phyloP scores from a whole-genome alignment of 2,888 invertebrate genomes.

The Anoncus sp. region DNA sequence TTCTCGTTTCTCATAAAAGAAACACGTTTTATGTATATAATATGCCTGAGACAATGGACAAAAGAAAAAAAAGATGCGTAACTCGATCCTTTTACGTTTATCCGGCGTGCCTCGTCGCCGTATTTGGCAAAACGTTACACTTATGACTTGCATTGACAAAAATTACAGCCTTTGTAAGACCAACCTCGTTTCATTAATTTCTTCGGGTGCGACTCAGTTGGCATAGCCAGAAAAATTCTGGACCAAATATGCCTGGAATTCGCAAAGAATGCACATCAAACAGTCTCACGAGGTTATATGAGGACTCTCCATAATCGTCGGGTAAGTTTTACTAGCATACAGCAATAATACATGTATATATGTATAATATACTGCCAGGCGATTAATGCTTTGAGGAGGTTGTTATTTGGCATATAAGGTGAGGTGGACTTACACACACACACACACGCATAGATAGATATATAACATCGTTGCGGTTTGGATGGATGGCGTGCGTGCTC shows the following conservation, averaged over 20 bases:
- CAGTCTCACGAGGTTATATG: neutral
- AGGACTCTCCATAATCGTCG: slow-evolving; percentile 6
- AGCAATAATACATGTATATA: slow-evolving; percentile 18
- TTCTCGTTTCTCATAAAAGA: slow-evolving; percentile 54
- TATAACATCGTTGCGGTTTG: slow-evolving; percentile 55
- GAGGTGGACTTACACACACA: too few relatives aligned
- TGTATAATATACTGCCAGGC: slow-evolving; percentile 41
- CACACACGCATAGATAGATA: too few relatives aligned
- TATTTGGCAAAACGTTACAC: slow-evolving; percentile 12
- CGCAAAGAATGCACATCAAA: neutral
- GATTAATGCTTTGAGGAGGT: slow-evolving; percentile 62
- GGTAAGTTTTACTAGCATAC: slow-evolving; percentile 30
- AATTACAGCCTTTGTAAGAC: neutral
- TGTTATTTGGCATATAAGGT: slow-evolving; percentile 64
- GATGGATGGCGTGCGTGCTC: slow-evolving; percentile 78
- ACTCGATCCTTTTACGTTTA: slow-evolving; percentile 17
- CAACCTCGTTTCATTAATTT: neutral
- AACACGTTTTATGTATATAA: slow-evolving; percentile 55
- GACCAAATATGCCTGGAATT: slow-evolving; percentile 21
- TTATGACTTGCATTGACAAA: neutral
- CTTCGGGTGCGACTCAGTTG: neutral
- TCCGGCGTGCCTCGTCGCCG: slow-evolving; percentile 1
- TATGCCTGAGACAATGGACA: slow-evolving; percentile 37
- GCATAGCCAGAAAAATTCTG: slow-evolving; percentile 9
- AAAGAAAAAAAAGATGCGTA: slow-evolving; percentile 8